Conservation (phyloP, 1,140 invertebrate genomes). For the Macrobrachium rosenbergii region DNA sequence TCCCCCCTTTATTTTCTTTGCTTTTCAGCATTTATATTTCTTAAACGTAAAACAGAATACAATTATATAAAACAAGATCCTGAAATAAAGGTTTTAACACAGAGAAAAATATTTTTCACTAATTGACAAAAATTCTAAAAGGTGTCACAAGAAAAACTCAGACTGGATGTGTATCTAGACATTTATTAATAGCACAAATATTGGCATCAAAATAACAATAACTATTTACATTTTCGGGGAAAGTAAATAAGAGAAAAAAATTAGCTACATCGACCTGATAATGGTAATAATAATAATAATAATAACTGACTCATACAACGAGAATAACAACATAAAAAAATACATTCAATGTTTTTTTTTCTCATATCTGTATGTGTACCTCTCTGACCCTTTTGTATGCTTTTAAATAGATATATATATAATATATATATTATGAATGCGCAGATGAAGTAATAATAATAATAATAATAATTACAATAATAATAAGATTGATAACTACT, state of each 20-base stretch:
- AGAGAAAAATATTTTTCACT: conserved; percentile 10
- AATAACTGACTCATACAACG: conserved; percentile 5
- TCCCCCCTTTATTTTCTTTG: too few relatives aligned
- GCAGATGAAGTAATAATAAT: neutral
- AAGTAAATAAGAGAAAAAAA: neutral
- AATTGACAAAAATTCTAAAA: neutral
- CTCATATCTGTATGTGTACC: conserved; percentile 10
- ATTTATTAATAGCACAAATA: conserved; percentile 38
- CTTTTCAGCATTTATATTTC: too few relatives aligned
- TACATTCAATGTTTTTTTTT: too few relatives aligned
- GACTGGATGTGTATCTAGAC: neutral
- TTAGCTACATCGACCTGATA: neutral
- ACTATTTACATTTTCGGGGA: neutral
- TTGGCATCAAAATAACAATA: conserved; percentile 38
- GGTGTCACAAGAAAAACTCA: neutral
- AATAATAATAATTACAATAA: neutral
- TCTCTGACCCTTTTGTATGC: conserved; percentile 6
- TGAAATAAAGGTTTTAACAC: neutral
- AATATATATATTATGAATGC: neutral
- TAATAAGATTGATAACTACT: neutral
- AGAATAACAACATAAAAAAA: conserved; percentile 8
- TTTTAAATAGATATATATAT: neutral
- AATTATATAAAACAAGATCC: too few relatives aligned
- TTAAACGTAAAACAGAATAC: too few relatives aligned
- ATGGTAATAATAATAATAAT: conserved; percentile 5